Conservation (phyloP, 1,140 invertebrate species). For the Portunus trituberculatus region DNA sequence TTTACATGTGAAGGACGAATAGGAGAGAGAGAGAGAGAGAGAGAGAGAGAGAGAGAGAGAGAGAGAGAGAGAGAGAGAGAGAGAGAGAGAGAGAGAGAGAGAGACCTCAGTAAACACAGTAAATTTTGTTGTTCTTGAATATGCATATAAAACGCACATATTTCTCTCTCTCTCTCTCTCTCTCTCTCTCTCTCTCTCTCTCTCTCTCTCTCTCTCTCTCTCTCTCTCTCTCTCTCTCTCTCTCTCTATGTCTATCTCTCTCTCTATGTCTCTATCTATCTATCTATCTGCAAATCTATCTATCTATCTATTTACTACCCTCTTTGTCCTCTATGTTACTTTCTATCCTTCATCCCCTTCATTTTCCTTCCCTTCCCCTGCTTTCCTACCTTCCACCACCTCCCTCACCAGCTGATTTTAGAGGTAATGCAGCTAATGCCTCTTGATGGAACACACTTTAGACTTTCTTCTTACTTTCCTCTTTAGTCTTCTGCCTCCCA, state of each 20-base stretch:
- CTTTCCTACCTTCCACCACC: neutral
- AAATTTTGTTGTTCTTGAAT: too few species aligned
- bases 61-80: too few species aligned
- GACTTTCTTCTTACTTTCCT: neutral
- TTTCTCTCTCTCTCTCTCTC: neutral
- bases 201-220: slow-evolving; percentile 45
- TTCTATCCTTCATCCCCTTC: neutral
- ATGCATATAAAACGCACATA: too few species aligned
- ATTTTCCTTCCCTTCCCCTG: neutral
- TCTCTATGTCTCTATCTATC: neutral
- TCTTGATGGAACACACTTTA: neutral
- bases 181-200: slow-evolving; percentile 4
- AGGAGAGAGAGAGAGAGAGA: too few species aligned
- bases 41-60: too few species aligned
- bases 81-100: too few species aligned
- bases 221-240: slow-evolving; percentile 43
- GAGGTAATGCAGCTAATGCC: neutral
- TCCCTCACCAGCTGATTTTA: neutral
- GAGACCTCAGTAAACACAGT: too few species aligned
- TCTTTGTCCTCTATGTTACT: neutral
- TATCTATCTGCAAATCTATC: neutral
- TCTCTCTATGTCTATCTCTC: slow-evolving; percentile 26
- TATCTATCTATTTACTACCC: neutral
- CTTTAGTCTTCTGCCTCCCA: neutral
- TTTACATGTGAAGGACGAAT: too few species aligned